A percentile compares a stretch with the other conserved stretches of the same genome.
phyloP scores from a whole-genome alignment of 2,113 vertebrate species.

The Mellivora capensis region DNA sequence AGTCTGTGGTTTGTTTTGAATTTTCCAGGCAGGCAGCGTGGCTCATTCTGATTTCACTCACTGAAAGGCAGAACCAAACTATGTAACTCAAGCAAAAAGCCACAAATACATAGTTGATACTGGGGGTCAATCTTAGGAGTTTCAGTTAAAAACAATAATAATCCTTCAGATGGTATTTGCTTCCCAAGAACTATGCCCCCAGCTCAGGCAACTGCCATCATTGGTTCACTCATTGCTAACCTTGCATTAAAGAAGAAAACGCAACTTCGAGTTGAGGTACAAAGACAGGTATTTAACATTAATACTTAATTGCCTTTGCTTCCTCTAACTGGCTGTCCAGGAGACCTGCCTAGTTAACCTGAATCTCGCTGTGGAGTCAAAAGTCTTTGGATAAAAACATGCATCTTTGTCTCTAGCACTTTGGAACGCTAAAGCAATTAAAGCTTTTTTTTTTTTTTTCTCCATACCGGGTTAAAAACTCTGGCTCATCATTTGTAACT shows the following conservation, averaged over 20 bases:
- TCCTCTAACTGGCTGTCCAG: not conserved
- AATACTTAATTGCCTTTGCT: not conserved
- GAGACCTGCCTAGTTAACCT: not conserved
- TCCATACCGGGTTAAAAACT: not conserved
- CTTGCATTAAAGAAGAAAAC: not conserved
- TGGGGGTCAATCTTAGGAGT: not conserved
- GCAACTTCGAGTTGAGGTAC: not conserved
- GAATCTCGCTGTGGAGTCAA: not conserved
- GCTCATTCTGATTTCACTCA: not conserved
- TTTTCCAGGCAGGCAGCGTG: not conserved
- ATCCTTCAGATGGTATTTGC: not conserved
- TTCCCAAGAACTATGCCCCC: not conserved
- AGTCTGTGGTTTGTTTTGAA: not conserved
- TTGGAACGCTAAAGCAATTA: not conserved
- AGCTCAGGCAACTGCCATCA: conserved; percentile 4
- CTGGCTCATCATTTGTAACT: not conserved
- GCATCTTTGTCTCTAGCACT: not conserved
- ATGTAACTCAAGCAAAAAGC: not conserved
- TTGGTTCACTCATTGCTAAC: not conserved
- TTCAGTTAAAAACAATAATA: not conserved
- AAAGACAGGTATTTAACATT: conserved; percentile 5
- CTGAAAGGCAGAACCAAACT: not conserved
- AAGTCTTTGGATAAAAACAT: not conserved
- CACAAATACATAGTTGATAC: not conserved
- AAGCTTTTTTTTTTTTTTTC: not conserved